Conservation (phyloP, 2,888 invertebrate genomes). For the Sinotaia quadrata region DNA sequence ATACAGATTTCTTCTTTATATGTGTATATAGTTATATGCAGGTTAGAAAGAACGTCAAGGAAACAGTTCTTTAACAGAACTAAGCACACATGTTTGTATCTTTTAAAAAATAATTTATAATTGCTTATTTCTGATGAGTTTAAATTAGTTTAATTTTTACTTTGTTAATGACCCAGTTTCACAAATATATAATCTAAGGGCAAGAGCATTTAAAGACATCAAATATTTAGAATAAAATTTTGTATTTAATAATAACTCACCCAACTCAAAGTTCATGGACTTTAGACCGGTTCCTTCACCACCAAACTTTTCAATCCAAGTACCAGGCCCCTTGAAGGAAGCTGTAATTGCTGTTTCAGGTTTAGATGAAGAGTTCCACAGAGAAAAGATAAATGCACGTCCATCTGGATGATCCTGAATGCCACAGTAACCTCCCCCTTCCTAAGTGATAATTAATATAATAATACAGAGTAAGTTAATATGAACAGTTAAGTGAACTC, state of each 20-base stretch:
- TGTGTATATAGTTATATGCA: no score
- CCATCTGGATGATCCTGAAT: conserved; percentile 51
- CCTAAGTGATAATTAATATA: not conserved
- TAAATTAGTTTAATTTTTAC: no score
- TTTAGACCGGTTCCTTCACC: conserved; percentile 52
- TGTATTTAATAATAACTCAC: not conserved
- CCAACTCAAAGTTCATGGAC: conserved; percentile 50
- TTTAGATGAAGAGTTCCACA: conserved; percentile 43
- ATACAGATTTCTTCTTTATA: no score
- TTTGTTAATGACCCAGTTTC: no score
- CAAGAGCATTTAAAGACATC: not conserved
- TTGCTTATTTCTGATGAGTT: no score
- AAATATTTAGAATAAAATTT: not conserved
- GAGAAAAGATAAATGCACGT: conserved; percentile 48
- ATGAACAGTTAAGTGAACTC: no score
- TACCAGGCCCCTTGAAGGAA: conserved; percentile 41
- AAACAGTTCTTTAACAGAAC: no score
- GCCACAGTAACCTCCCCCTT: conserved; percentile 56
- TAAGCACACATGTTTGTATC: no score
- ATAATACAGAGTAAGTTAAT: not conserved
- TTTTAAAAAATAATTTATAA: no score
- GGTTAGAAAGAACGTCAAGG: no score
- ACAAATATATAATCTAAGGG: no score
- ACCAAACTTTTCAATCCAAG: conserved; percentile 44
- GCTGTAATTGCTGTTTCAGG: conserved; percentile 24